Base-by-base conservation (phyloP, 1,140 invertebrate species). In the Microplitis mediator region DNA sequence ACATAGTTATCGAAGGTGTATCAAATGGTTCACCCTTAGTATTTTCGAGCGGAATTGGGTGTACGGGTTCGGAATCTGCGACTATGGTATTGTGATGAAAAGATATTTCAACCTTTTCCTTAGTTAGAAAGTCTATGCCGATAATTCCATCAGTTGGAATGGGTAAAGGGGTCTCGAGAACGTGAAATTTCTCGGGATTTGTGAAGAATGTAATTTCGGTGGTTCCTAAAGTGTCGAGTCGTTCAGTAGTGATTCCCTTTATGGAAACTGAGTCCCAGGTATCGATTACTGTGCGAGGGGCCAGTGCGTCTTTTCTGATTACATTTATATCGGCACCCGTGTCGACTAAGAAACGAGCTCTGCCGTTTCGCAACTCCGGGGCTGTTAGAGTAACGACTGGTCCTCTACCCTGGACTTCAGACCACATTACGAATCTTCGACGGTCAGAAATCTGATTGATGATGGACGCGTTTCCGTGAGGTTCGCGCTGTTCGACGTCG, bases 31-130 rank as follows among this genome's bases (percentile, higher is more conserved):
- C 23, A 23, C 23, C 23, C 2, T 23, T 23, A 1, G 52, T 16
- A n/a, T 32, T 11, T 51, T n/a, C 13, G 13, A 61, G 32, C 32
- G 58, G 58, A 9, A 56, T 32, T 13, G 66, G 66, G 4, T 5
- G 36, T 13, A 69, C 58, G 4, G 66, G 66, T 56, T 11, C 8
- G 16, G 8, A 31, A 31, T 52, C 31, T 4, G 66, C 58, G 11
- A 69, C 35, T 6, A 69, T 45, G 11, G 68, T 61, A 11, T 35
- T 45, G 32, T 56, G 14, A 36, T 69, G 34, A 31, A 69, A 69
- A 14, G 68, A 69, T 14, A 69, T 32, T 69, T 69, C 68, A 14
- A 56, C 56, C 16, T 16, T 50, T 50, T 69, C 68, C 1, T 35
- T 39, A 13, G 11, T 4, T 61, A 69, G 16, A n/a, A 69, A 69